Conservation (phyloP, 2,113 vertebrate genomes). For the Budorcas taxicolor region DNA sequence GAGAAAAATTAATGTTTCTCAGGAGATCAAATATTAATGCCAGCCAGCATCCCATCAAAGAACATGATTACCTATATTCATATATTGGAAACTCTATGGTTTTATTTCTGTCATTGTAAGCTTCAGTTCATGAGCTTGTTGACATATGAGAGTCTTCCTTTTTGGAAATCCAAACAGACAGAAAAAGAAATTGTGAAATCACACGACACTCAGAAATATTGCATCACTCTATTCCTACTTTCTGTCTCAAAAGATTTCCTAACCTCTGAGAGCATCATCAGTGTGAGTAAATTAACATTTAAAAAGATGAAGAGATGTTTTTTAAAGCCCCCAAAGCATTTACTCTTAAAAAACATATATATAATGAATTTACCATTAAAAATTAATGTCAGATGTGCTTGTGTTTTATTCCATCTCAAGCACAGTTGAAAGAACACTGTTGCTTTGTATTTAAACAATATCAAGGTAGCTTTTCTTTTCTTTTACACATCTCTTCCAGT, state of each 20-base stretch:
- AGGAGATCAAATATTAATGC: constrained; percentile 45
- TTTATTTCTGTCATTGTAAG: constrained; percentile 49
- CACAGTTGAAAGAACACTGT: background rate
- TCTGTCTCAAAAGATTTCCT: constrained; percentile 76
- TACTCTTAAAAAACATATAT: constrained; percentile 46
- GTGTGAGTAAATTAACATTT: constrained; percentile 75
- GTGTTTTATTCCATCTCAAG: background rate
- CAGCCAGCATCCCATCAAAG: constrained; percentile 59
- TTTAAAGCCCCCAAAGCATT: background rate
- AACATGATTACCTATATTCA: constrained; percentile 25
- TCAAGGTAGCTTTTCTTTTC: background rate
- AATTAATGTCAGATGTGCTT: background rate
- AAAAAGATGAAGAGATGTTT: constrained; percentile 56
- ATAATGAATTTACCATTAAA: background rate
- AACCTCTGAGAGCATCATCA: constrained; percentile 74
- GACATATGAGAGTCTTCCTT: constrained; percentile 61
- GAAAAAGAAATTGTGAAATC: constrained; percentile 82
- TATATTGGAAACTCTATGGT: constrained; percentile 52
- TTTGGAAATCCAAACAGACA: constrained; percentile 71
- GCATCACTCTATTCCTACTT: constrained; percentile 66
- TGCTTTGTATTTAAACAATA: background rate
- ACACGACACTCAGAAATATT: constrained; percentile 66
- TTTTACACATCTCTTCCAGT: background rate
- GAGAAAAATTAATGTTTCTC: constrained; percentile 56
- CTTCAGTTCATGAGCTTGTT: constrained; percentile 61